A percentile compares a stretch with the other conserved stretches of the same genome.
These are phyloP conservation scores for Isurus oxyrinchus DNA, from an alignment of 2,113 vertebrate species.

Conservation along the genomic window DNA sequence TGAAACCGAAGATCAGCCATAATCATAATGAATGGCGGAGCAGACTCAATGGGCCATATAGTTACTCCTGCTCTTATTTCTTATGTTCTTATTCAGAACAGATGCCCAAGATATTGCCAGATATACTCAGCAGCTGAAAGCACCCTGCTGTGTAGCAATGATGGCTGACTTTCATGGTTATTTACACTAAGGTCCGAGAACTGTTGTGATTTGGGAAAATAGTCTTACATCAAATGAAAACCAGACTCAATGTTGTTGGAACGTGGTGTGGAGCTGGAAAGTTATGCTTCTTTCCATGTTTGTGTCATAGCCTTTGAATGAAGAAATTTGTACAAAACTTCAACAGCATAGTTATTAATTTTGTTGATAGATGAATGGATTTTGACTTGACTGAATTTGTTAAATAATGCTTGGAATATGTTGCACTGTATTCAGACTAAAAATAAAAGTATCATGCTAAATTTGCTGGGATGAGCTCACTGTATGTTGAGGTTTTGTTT, in stretches of 20 bases:
- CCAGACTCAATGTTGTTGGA: not conserved
- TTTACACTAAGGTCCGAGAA: not conserved
- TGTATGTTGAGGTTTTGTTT: not conserved
- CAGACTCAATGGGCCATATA: no score
- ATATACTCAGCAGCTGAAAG: not conserved
- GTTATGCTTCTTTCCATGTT: not conserved
- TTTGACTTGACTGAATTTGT: not conserved
- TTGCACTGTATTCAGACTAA: not conserved
- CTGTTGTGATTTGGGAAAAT: not conserved
- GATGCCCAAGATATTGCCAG: not conserved
- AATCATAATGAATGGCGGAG: no score
- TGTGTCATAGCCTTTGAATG: not conserved
- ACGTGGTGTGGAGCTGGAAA: not conserved
- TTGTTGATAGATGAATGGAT: not conserved
- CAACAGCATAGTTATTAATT: not conserved
- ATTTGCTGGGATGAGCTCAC: not conserved
- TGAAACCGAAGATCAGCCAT: no score
- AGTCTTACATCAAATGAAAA: not conserved
- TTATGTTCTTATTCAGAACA: not conserved
- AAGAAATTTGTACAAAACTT: not conserved
- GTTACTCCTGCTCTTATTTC: no score
- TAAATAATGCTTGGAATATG: not conserved
- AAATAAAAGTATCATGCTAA: not conserved
- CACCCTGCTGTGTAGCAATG: not conserved
- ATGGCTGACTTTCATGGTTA: not conserved